Conservation (phyloP, 2,888 invertebrate genomes). For the Cataglyphis altisquamis region DNA sequence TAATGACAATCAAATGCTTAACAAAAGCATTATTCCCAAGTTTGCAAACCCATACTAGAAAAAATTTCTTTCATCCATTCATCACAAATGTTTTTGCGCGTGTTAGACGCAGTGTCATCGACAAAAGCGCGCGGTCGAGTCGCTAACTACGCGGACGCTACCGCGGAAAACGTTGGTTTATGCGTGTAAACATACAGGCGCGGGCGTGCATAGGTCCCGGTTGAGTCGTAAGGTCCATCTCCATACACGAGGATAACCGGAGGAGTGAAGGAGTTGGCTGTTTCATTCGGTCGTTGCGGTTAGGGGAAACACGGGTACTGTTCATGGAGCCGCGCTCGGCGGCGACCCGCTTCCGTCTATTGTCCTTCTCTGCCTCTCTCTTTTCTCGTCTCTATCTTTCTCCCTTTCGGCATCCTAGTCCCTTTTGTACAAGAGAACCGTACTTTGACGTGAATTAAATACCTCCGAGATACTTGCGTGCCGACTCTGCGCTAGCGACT, state of each 20-base stretch:
- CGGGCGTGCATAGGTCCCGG: constrained; percentile 23
- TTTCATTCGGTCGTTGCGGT: constrained; percentile 53
- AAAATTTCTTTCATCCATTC: not conserved
- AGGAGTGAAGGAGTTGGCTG: constrained; percentile 37
- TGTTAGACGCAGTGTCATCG: not conserved
- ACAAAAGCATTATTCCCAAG: not conserved
- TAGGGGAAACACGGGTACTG: constrained; percentile 63
- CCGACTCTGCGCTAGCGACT: not conserved
- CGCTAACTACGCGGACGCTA: constrained; percentile 11
- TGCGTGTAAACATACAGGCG: constrained; percentile 28
- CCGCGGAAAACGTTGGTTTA: constrained; percentile 36
- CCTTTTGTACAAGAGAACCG: constrained; percentile 36
- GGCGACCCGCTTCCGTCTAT: constrained; percentile 35
- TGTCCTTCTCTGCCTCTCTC: not conserved
- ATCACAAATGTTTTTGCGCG: not conserved
- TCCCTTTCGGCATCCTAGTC: not conserved
- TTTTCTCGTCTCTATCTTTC: not conserved
- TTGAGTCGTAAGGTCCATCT: constrained; percentile 44
- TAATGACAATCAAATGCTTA: not conserved
- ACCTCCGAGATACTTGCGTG: constrained; percentile 51
- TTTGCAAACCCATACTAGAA: not conserved
- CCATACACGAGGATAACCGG: constrained; percentile 16
- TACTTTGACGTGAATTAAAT: constrained; percentile 67
- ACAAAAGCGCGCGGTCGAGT: not conserved
- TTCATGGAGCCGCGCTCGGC: constrained; percentile 59